These are phyloP conservation scores for Apodemia hepburni DNA, from an alignment of 2,888 invertebrate genomes.

Conservation along the genomic window DNA sequence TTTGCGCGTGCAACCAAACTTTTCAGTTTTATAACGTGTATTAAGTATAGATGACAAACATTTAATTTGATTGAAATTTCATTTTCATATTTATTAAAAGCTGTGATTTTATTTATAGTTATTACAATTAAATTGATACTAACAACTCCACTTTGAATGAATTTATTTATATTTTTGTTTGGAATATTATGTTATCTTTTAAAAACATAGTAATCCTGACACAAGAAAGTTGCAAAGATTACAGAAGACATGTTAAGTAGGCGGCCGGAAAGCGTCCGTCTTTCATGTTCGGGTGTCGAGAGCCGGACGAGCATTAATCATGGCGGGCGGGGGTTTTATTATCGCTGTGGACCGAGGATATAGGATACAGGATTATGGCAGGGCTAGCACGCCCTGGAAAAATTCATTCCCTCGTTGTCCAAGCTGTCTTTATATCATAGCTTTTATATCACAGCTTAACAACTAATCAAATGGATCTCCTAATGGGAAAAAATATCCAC, in stretches of 20 bases:
- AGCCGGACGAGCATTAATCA: slow-evolving; percentile 35
- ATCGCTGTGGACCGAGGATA: slow-evolving; percentile 32
- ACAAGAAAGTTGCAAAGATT: neutral
- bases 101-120: too few relatives aligned
- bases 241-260: slow-evolving; percentile 8
- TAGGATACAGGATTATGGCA: slow-evolving; percentile 22
- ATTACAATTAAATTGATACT: too few relatives aligned
- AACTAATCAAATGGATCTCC: neutral
- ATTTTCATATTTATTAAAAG: too few relatives aligned
- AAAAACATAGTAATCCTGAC: neutral
- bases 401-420: too few relatives aligned
- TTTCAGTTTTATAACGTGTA: too few relatives aligned
- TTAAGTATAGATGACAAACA: too few relatives aligned
- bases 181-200: neutral
- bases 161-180: neutral
- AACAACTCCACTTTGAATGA: too few relatives aligned
- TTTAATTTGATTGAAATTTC: too few relatives aligned
- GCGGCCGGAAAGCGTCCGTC: slow-evolving; percentile 6
- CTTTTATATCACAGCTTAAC: neutral
- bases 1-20: too few relatives aligned
- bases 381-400: neutral
- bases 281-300: slow-evolving; percentile 3
- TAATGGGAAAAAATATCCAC: neutral
- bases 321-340: slow-evolving; percentile 36
- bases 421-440: too few relatives aligned